A percentile compares a stretch with the other conserved stretches of the same genome.
phyloP scores from a whole-genome alignment of 1,140 invertebrate species.

The Paralvinella palmiformis region DNA sequence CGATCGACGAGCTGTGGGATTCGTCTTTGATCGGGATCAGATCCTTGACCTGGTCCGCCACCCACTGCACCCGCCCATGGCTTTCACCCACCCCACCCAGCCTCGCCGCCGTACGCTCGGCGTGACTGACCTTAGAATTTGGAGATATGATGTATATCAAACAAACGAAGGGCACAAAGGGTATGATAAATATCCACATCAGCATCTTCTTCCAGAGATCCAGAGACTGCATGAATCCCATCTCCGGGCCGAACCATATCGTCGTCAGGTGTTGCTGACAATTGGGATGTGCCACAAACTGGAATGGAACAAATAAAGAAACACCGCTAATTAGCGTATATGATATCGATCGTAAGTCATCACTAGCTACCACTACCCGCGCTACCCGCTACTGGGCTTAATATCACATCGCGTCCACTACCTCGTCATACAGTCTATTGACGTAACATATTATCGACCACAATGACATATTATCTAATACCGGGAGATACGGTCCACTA shows the following conservation, averaged over 20 bases:
- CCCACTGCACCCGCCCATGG: no score
- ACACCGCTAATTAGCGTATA: not conserved
- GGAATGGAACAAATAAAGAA: constrained; percentile 37
- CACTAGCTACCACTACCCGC: not conserved
- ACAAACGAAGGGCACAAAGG: constrained; percentile 89
- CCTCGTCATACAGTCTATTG: no score
- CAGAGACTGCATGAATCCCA: constrained; percentile 77
- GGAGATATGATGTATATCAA: constrained; percentile 89
- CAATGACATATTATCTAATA: no score
- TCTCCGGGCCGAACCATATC: constrained; percentile 97
- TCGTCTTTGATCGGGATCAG: no score
- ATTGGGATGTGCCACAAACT: constrained; percentile 98
- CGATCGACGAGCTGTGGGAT: no score
- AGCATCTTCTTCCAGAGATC: constrained; percentile 60
- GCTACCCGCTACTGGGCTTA: not conserved
- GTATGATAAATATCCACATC: constrained; percentile 86
- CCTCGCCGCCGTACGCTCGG: no score
- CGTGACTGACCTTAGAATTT: constrained; percentile 75
- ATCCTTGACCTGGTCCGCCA: no score
- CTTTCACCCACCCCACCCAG: no score
- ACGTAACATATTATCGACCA: no score
- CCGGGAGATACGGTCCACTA: no score
- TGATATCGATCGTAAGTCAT: not conserved
- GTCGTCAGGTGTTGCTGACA: constrained; percentile 95
- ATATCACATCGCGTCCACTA: not conserved